phyloP scores from a whole-genome alignment of 2,888 invertebrate genomes.

The Lepidochitona cinerea region DNA sequence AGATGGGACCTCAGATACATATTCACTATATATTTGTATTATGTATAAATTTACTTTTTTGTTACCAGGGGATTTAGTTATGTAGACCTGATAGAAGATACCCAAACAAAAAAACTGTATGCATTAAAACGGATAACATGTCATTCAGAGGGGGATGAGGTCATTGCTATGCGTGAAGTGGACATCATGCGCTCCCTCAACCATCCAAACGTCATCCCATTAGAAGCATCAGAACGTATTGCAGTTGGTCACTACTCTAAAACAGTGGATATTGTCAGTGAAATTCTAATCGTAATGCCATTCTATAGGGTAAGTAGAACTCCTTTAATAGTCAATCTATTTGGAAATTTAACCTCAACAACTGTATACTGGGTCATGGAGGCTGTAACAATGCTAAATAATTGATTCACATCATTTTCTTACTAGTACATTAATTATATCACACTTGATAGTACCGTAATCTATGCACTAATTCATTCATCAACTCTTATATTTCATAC shows the following conservation, averaged over 20 bases:
- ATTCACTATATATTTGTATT: too few relatives aligned
- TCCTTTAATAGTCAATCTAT: background rate
- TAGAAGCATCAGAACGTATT: constrained; percentile 78
- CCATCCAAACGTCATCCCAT: constrained; percentile 82
- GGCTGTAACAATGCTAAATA: too few relatives aligned
- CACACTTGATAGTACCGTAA: too few relatives aligned
- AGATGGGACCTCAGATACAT: too few relatives aligned
- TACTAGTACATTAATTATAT: too few relatives aligned
- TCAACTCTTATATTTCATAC: too few relatives aligned
- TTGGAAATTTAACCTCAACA: background rate
- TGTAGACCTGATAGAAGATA: constrained; percentile 83
- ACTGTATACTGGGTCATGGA: background rate
- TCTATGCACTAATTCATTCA: too few relatives aligned
- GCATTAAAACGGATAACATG: constrained; percentile 87
- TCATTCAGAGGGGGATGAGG: constrained; percentile 83
- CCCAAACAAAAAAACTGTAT: constrained; percentile 77
- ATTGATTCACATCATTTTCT: too few relatives aligned
- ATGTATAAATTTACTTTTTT: too few relatives aligned
- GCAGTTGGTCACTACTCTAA: constrained; percentile 65
- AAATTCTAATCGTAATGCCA: constrained; percentile 82
- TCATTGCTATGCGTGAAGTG: constrained; percentile 80
- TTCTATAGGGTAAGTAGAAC: constrained; percentile 77
- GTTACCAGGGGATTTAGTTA: constrained; percentile 82
- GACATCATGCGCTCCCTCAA: constrained; percentile 80
- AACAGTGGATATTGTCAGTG: constrained; percentile 75